Evolutionary conservation across 2,797 vertebrate genomes (phyloP).

Genomic region (Hipposideros larvatus): DNA sequence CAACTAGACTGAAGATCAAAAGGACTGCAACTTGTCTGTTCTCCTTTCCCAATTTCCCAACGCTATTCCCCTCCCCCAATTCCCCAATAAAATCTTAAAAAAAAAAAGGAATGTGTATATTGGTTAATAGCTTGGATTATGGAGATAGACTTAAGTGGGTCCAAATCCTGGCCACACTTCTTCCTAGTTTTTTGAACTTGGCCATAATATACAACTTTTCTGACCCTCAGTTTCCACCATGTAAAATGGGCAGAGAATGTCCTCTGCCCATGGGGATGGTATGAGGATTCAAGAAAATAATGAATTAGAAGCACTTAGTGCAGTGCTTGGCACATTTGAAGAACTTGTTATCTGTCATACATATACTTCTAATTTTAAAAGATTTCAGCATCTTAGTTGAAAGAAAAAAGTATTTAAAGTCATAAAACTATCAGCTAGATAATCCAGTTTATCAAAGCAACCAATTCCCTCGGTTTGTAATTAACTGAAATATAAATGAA

Average conservation of each 20-base stretch:
- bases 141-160: neutral
- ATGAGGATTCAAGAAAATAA: neutral
- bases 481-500: slow-evolving; percentile 44
- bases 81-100: no score
- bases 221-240: neutral
- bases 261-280: neutral
- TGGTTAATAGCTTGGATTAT: slow-evolving; percentile 37
- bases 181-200: neutral
- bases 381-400: slow-evolving; percentile 17
- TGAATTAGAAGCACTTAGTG: neutral
- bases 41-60: no score
- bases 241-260: neutral
- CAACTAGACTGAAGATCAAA: no score
- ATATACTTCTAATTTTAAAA: slow-evolving; percentile 32
- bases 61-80: no score
- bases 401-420: slow-evolving; percentile 24
- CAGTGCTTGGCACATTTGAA: neutral
- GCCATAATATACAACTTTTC: neutral
- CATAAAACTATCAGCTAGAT: slow-evolving; percentile 12
- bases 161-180: neutral
- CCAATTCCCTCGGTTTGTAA: slow-evolving; percentile 18
- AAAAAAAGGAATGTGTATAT: slow-evolving; percentile 19
- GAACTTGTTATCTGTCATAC: slow-evolving; percentile 21
- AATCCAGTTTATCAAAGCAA: slow-evolving; percentile 14
- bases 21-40: no score